Evolutionary conservation across 2,888 invertebrate genomes (phyloP).

Genomic region (Catocala nupta): DNA sequence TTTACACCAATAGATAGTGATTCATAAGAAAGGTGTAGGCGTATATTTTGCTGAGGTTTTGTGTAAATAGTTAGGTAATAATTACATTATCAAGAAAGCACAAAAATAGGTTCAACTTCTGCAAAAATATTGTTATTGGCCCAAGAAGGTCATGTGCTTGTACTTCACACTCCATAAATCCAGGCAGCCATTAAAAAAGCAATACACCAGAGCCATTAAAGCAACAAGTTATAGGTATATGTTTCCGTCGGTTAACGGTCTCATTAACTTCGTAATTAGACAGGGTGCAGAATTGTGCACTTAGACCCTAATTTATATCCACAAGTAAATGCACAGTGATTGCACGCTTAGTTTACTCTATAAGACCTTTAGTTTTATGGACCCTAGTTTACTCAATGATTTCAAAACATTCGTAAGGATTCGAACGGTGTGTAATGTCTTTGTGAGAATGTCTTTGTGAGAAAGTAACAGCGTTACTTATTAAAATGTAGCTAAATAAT

Average conservation of each 20-base stretch:
- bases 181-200: background rate
- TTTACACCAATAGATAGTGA: no score
- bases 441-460: no score
- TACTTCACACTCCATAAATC: background rate
- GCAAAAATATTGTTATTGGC: no score
- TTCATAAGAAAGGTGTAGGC: no score
- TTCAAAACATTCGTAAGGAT: background rate
- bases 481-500: no score
- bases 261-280: slow-evolving; percentile 54
- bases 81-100: no score
- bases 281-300: slow-evolving; percentile 50
- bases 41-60: no score
- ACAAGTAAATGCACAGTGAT: slow-evolving; percentile 12
- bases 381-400: background rate
- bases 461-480: no score
- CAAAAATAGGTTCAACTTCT: no score
- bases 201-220: slow-evolving; percentile 11
- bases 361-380: slow-evolving; percentile 21
- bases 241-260: slow-evolving; percentile 35
- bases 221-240: slow-evolving; percentile 7
- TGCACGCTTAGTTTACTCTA: slow-evolving; percentile 16
- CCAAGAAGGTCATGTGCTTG: no score
- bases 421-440: background rate
- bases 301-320: slow-evolving; percentile 34
- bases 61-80: no score